Evolutionary conservation across 2,113 vertebrate genomes (phyloP).

Genomic region (Bubo bubo): DNA sequence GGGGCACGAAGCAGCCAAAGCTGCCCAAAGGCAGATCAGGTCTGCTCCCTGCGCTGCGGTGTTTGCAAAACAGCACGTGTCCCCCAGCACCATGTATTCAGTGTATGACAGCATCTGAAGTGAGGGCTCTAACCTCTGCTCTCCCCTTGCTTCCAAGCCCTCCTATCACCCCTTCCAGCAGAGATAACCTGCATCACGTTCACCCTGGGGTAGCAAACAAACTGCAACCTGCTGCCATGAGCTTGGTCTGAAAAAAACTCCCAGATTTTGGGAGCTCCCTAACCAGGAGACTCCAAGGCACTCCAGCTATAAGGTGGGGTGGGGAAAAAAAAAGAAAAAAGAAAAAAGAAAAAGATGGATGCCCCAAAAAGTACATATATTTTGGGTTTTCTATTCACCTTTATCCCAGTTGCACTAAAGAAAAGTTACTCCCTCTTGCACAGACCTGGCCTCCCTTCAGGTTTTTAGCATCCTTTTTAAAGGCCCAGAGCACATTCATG

Average conservation of each 20-base stretch:
- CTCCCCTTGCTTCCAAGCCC: not conserved
- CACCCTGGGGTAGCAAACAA: not conserved
- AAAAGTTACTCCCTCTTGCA: not conserved
- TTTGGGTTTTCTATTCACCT: not conserved
- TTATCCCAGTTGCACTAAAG: not conserved
- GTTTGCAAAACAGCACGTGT: not conserved
- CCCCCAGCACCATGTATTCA: rapidly evolving
- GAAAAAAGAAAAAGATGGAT: not conserved
- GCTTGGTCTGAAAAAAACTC: not conserved
- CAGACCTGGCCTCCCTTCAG: not conserved
- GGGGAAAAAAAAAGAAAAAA: no score
- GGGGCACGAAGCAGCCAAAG: not conserved
- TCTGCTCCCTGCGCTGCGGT: not conserved
- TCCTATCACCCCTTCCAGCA: not conserved
- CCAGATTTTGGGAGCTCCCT: not conserved
- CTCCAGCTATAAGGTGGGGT: rapidly evolving
- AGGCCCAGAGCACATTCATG: not conserved
- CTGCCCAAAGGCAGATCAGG: not conserved
- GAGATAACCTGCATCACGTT: not conserved
- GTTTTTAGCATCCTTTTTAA: not conserved
- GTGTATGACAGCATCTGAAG: rapidly evolving
- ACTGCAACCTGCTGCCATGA: no score
- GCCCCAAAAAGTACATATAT: not conserved
- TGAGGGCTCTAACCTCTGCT: not conserved
- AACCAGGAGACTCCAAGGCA: not conserved